Conservation (phyloP, 2,113 vertebrate genomes). For the Crotalus tigris region DNA sequence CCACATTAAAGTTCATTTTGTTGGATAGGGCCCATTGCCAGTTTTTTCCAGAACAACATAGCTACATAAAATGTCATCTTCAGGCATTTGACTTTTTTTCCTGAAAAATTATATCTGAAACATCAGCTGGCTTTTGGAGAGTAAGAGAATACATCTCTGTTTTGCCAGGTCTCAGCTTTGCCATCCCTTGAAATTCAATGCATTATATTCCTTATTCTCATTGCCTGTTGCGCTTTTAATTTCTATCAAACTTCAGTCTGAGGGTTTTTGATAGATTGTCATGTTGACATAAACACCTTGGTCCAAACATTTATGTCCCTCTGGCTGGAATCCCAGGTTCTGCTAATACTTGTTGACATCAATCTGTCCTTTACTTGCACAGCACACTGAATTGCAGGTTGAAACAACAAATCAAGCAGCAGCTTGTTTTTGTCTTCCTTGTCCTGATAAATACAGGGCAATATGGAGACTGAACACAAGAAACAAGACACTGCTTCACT, state of each 20-base stretch:
- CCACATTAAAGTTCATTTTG: too few relatives aligned
- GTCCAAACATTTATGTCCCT: slow-evolving; percentile 31
- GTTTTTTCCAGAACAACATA: not conserved
- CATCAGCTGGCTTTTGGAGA: not conserved
- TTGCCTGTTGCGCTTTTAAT: not conserved
- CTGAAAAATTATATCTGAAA: not conserved
- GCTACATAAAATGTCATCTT: not conserved
- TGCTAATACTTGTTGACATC: not conserved
- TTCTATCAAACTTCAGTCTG: not conserved
- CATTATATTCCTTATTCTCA: not conserved
- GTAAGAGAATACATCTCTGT: not conserved
- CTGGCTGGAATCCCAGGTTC: not conserved
- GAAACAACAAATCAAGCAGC: not conserved
- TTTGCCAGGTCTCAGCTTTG: not conserved
- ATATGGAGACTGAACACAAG: not conserved
- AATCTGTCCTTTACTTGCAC: not conserved
- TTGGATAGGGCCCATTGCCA: too few relatives aligned
- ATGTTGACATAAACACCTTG: not conserved
- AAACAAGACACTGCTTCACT: not conserved
- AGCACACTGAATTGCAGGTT: not conserved
- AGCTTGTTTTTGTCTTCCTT: not conserved
- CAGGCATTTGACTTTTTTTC: too few relatives aligned
- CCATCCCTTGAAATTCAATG: not conserved
- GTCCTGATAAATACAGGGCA: not conserved
- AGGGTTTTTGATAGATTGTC: not conserved